These are phyloP conservation scores for Hephaestus fuliginosus DNA, from an alignment of 2,797 vertebrate species.

Conservation along the genomic window DNA sequence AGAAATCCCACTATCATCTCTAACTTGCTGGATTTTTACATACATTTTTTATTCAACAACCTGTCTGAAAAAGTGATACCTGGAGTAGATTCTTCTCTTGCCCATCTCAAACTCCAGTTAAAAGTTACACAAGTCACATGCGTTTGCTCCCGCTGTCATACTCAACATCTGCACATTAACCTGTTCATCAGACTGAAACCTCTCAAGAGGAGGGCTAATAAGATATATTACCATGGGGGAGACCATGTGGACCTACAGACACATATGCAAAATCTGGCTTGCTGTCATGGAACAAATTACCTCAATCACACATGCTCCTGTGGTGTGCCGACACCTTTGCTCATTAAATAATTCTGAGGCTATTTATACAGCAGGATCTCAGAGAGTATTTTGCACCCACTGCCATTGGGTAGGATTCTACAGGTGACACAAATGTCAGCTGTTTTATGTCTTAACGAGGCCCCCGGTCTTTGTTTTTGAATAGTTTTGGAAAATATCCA, in stretches of 20 bases:
- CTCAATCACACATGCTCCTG: constrained; percentile 22
- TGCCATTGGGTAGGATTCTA: not conserved
- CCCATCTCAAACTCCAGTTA: not conserved
- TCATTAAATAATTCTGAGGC: constrained; percentile 12
- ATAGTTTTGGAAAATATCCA: not conserved
- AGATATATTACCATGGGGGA: not conserved
- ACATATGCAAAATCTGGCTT: constrained; percentile 8
- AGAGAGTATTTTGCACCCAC: not conserved
- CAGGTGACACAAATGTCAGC: not conserved
- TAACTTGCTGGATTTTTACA: not conserved
- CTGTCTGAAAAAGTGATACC: not conserved
- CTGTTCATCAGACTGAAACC: not conserved
- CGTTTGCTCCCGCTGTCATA: rapidly evolving
- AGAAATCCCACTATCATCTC: not conserved
- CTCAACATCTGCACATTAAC: constrained; percentile 4
- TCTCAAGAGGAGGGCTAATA: constrained; percentile 22
- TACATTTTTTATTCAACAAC: not conserved
- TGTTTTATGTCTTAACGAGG: not conserved
- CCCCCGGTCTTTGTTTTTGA: not conserved
- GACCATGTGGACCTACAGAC: constrained; percentile 4
- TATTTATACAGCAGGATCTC: constrained; percentile 20
- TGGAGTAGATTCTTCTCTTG: not conserved
- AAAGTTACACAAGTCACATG: not conserved
- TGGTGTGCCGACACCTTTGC: not conserved
- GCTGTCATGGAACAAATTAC: constrained; percentile 30